These are phyloP conservation scores for Mermis nigrescens DNA, from an alignment of 2,888 invertebrate species.

Conservation along the genomic window DNA sequence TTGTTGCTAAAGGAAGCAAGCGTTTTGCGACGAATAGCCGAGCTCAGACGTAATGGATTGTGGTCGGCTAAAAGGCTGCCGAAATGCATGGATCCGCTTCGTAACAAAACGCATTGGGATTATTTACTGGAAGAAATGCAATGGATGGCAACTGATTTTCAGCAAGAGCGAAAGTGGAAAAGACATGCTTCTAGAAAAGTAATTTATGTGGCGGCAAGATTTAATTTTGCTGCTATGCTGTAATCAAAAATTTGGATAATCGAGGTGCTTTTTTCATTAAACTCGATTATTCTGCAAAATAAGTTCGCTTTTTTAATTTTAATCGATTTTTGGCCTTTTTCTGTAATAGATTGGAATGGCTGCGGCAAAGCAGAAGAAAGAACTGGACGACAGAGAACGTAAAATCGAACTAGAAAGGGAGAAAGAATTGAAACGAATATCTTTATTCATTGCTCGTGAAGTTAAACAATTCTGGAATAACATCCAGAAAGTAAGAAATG, in stretches of 20 bases:
- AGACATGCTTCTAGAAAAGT: constrained; percentile 76
- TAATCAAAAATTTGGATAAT: too few relatives aligned
- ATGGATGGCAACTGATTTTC: constrained; percentile 93
- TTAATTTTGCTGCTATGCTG: too few relatives aligned
- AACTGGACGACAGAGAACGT: constrained; percentile 67
- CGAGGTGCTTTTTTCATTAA: too few relatives aligned
- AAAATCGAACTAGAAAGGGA: constrained; percentile 79
- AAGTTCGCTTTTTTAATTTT: not conserved
- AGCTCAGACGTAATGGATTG: constrained; percentile 75
- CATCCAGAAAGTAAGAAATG: constrained; percentile 57
- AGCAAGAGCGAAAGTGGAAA: constrained; percentile 92
- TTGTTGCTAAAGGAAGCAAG: constrained; percentile 54
- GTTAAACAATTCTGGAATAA: constrained; percentile 83
- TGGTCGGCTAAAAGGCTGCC: constrained; percentile 51
- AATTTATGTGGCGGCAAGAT: too few relatives aligned
- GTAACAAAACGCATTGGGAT: constrained; percentile 91
- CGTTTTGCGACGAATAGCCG: constrained; percentile 72
- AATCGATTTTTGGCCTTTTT: not conserved
- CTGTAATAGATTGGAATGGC: not conserved
- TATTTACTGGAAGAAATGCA: constrained; percentile 94
- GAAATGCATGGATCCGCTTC: constrained; percentile 57
- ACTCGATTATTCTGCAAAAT: not conserved
- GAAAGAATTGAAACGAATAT: constrained; percentile 59
- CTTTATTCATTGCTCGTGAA: constrained; percentile 74
- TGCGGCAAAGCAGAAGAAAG: constrained; percentile 29